Evolutionary conservation across 2,888 invertebrate species (phyloP), one percentile per base, ranked within the genome.

Genomic region (Candidula unifasciata): DNA sequence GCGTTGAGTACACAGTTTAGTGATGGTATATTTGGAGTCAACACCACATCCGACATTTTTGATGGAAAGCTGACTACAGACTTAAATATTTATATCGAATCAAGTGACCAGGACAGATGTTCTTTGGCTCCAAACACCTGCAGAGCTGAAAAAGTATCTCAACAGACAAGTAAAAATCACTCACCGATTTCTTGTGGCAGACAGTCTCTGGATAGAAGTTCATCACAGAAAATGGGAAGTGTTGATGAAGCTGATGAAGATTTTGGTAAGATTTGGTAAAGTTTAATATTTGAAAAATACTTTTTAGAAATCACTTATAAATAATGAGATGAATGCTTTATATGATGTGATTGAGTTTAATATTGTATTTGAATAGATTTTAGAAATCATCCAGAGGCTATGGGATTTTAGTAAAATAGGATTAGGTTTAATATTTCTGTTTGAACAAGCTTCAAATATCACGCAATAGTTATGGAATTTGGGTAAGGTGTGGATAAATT

Each of bases 231-330:
- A 44, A 30, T 84, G 64, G 88, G 88, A 77, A 89, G 89, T 76
- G 90, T 88, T n/a, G 90, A 90, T 57, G 90, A 90, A 10, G 90
- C 91, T 13, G 91, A 91, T 87, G 91, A 91, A 82, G 91, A 91
- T 82, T 87, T 88, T 86, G 89, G 89, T 89, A 80, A 82, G 85
- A 33, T 37, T 71, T 0, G 24, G 24, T 71, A 37, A 3, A 30
- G 33, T 8, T 69, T 3, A 35, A 6, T 68, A 3, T 30, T 27
- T n/a, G n/a, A n/a, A n/a, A n/a, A 68, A 10, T 27, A 10, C 30
- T 64, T 64, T 64, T n/a, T 18, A 64, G n/a, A 3, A 18, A 6
- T 64, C 5, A 16, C 8, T 13, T 13, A 8, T 54, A 16, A 8
- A 54, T 54, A 16, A 16, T 54, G 54, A 13, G 54, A 8, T 16